Percentiles rank a stretch among this genome's conserved stretches.
Conservation (phyloP, 2,888 invertebrate genomes). For the Elmis aenea region DNA sequence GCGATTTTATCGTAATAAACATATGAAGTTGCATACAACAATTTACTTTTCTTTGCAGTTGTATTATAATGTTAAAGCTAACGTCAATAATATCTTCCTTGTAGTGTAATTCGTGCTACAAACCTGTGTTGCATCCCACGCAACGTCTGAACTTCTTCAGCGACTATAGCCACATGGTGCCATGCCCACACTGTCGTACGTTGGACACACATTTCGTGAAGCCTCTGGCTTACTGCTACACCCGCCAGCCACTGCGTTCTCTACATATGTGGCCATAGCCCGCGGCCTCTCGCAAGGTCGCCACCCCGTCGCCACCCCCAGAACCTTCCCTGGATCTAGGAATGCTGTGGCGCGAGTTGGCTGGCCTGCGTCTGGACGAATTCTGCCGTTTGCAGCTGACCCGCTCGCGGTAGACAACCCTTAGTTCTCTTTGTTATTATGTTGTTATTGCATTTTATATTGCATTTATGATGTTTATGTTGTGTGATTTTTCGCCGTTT, state of each 20-base stretch:
- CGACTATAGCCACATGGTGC: slow-evolving; percentile 87
- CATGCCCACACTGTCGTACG: slow-evolving; percentile 87
- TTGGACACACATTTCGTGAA: slow-evolving; percentile 94
- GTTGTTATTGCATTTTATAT: slow-evolving; percentile 44
- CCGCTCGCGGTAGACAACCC: slow-evolving; percentile 41
- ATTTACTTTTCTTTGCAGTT: too few relatives aligned
- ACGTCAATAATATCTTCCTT: slow-evolving; percentile 33
- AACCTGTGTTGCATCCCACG: slow-evolving; percentile 80
- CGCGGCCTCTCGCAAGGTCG: slow-evolving; percentile 56
- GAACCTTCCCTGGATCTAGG: slow-evolving; percentile 39
- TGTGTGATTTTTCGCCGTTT: slow-evolving; percentile 18
- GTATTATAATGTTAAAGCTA: too few relatives aligned
- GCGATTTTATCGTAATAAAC: too few relatives aligned
- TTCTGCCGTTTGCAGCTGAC: slow-evolving; percentile 46
- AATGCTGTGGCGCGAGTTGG: slow-evolving; percentile 46
- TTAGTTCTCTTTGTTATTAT: slow-evolving; percentile 18
- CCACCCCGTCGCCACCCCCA: slow-evolving; percentile 34
- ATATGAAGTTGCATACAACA: too few relatives aligned
- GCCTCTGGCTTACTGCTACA: slow-evolving; percentile 78
- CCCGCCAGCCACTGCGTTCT: slow-evolving; percentile 51
- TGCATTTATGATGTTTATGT: slow-evolving; percentile 35
- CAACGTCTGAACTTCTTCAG: slow-evolving; percentile 88
- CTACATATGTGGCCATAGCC: slow-evolving; percentile 85
- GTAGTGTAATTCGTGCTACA: slow-evolving; percentile 91
- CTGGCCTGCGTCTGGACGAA: slow-evolving; percentile 46